These are phyloP conservation scores for Drosophila subsilvestris DNA, from an alignment of 2,888 invertebrate genomes.

Conservation along the genomic window DNA sequence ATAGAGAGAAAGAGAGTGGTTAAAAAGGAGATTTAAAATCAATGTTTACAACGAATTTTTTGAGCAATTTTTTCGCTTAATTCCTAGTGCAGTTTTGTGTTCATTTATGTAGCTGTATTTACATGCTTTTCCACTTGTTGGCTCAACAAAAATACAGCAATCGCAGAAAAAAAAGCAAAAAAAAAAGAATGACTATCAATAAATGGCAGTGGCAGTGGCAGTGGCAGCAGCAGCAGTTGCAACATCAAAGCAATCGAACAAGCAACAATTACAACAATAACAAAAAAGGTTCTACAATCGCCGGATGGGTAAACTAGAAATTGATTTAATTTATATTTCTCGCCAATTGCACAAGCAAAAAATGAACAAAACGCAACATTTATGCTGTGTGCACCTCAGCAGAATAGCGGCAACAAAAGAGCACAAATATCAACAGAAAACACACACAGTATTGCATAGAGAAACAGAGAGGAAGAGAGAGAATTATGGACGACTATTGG, in stretches of 20 bases:
- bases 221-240: neutral
- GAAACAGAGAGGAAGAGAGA: too few species aligned
- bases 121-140: conserved; percentile 1
- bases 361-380: conserved; percentile 30
- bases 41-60: conserved; percentile 30
- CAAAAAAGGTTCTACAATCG: neutral
- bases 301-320: conserved; percentile 40
- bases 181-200: conserved; percentile 31
- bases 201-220: neutral
- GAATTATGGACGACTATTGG: too few species aligned
- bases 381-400: too few species aligned
- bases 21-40: conserved; percentile 34
- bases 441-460: too few species aligned
- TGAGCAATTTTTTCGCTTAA: conserved; percentile 2
- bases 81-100: neutral
- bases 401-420: too few species aligned
- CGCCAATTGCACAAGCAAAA: conserved; percentile 42
- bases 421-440: too few species aligned
- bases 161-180: conserved; percentile 1
- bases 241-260: conserved; percentile 49
- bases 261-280: conserved; percentile 30
- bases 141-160: conserved; percentile 10
- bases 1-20: neutral
- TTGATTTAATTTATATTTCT: conserved; percentile 52
- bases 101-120: neutral